Evolutionary conservation across 2,888 invertebrate genomes (phyloP), one percentile per base, ranked within the genome.

Genomic region (Zeuzera pyrina): DNA sequence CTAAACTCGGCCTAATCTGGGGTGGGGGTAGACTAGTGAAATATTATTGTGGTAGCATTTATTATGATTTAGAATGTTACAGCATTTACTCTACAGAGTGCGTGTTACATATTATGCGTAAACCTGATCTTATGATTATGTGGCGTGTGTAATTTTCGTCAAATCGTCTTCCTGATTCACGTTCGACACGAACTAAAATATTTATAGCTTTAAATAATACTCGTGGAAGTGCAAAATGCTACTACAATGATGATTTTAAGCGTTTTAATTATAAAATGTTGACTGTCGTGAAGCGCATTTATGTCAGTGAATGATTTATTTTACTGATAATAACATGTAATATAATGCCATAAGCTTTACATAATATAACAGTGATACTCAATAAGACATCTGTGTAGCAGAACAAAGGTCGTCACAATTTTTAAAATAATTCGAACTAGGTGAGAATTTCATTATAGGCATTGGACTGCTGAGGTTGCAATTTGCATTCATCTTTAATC

Each of bases 231-330:
- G n/a, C 30, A 54, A 47, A 61, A 61, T 70, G 78, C 76, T 76
- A 66, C 70, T 64, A 65, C 73, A 77, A 73, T 73, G 68, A 68
- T 56, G 36, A 31, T 21, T 38, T 46, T 12, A 31, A 29, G n/a
- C 11, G 36, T 30, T 2, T 11, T 19, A 8, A 45, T 42, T 40
- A 49, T 39, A 46, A 45, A 47, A 68, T 10, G 59, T 51, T 52
- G 71, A 73, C 72, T 72, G 73, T 73, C 66, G 54, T 60, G 54
- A 63, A 45, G 50, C 73, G 79, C 78, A 78, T 79, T 78, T 81
- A 78, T 50, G 54, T 69, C 65, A 66, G 59, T 64, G 64, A 58
- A 56, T 64, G 52, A 65, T 67, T 69, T 64, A 69, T 67, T 65
- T 52, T 56, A 62, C 58, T 56, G 60, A 30, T 33, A 24, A 11